Evolutionary conservation across 1,140 invertebrate genomes (phyloP), one percentile per base, ranked within the genome.

Genomic region (Diprion similis): DNA sequence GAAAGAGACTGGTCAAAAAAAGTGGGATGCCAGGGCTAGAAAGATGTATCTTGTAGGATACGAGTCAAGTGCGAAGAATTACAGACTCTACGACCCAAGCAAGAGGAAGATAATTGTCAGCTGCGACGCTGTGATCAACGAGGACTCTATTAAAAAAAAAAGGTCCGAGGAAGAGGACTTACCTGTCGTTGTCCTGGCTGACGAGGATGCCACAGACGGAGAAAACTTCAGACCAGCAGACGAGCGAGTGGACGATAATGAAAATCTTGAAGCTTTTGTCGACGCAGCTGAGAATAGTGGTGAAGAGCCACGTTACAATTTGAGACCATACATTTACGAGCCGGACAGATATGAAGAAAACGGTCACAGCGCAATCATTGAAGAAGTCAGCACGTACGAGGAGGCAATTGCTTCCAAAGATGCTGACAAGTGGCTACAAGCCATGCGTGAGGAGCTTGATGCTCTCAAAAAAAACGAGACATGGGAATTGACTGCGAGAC

Each of bases 401-500:
- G 74, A 75, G 47, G 74, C 74, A 48, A 65, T 70, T 8, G 59
- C 2, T 66, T 70, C 66, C 8, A 18, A n/a, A 37, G 71, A 75
- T 73, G 45, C 67, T 48, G 24, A 66, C 10, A 17, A 68, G 46
- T 80, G 75, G 78, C 18, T 8, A 37, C 66, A 70, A 65, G 73
- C 77, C 10, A 80, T 78, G 6, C 10, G 71, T 18, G 75, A 76
- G 19, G 77, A 79, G 68, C 7, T 79, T 1, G 68, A 77, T 46
- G 71, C 75, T 17, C 71, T 77, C 15, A 46, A 75, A 8, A 73
- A 73, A 65, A 78, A 78, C 67, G 46, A 75, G 11, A 77, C 80
- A 10, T 88, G 83, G 83, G 75, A 81, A 68, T 46, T 87, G n/a
- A 73, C 79, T 47, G 73, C 83, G 51, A 46, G 48, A 71, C 84